A percentile compares a stretch with the other conserved stretches of the same genome.
phyloP scores from a whole-genome alignment of 2,888 invertebrate species.

The Eilema caniola region DNA sequence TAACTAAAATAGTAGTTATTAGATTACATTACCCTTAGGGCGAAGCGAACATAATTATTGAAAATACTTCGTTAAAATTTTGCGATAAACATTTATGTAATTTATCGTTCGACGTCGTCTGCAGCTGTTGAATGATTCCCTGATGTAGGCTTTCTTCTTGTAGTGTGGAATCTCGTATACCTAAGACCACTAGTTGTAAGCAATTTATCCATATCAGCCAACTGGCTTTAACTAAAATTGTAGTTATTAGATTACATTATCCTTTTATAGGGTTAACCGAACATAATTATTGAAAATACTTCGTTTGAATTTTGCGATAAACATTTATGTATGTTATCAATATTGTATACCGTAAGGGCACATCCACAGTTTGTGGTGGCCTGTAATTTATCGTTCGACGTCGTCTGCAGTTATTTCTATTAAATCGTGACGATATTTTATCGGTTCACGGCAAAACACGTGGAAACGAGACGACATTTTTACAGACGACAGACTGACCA shows the following conservation, averaged over 20 bases:
- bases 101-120: too few species aligned
- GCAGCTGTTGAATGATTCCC: neutral
- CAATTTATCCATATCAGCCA: neutral
- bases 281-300: neutral
- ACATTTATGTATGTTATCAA: neutral
- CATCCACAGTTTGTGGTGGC: neutral
- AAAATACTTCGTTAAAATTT: neutral
- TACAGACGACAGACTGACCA: too few species aligned
- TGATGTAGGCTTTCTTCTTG: too few species aligned
- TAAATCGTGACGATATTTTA: too few species aligned
- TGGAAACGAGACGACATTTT: too few species aligned
- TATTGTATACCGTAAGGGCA: neutral
- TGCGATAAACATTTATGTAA: neutral
- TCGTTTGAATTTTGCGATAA: conserved; percentile 3
- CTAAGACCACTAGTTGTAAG: neutral
- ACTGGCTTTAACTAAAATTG: neutral
- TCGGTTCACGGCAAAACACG: too few species aligned
- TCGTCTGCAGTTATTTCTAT: neutral
- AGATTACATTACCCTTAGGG: neutral
- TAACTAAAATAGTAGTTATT: neutral
- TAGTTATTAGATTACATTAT: neutral
- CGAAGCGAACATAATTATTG: neutral
- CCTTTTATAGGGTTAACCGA: neutral
- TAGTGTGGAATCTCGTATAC: too few species aligned
- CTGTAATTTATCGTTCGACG: too few species aligned